Evolutionary conservation across 2,797 vertebrate species (phyloP).

Genomic region (Pagetopsis macropterus): DNA sequence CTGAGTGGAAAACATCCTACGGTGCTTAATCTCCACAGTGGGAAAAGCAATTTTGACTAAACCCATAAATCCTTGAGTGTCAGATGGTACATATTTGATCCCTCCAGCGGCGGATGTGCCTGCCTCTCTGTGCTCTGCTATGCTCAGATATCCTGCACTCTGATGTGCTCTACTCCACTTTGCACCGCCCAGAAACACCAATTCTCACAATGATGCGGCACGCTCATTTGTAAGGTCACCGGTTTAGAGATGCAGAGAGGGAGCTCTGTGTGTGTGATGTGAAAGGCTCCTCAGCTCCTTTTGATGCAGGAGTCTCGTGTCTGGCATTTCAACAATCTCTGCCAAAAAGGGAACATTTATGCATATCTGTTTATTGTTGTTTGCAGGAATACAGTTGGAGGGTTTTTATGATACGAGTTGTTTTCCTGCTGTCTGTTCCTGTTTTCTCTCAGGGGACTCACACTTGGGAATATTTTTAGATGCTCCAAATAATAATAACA

Average conservation of each 20-base stretch:
- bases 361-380: conserved; percentile 11
- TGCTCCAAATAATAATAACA: conserved; percentile 8
- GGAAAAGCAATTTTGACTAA: conserved; percentile 90
- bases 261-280: conserved; percentile 44
- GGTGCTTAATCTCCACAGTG: conserved; percentile 86
- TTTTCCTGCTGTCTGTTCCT: conserved; percentile 5
- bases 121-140: conserved; percentile 74
- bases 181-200: conserved; percentile 79
- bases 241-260: conserved; percentile 59
- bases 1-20: conserved; percentile 81
- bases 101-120: conserved; percentile 81
- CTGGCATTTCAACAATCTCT: conserved; percentile 18
- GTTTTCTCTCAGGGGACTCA: conserved; percentile 7
- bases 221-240: conserved; percentile 79
- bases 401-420: not conserved
- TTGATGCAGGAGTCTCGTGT: conserved; percentile 30
- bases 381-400: conserved; percentile 5
- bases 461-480: conserved; percentile 29
- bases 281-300: conserved; percentile 44
- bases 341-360: conserved; percentile 1
- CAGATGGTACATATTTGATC: conserved; percentile 90
- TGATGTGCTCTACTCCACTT: conserved; percentile 76
- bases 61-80: conserved; percentile 88
- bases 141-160: conserved; percentile 73
- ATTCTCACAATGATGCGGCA: conserved; percentile 81